phyloP scores from a whole-genome alignment of 2,888 invertebrate species.

The Acanthopleura granulata region DNA sequence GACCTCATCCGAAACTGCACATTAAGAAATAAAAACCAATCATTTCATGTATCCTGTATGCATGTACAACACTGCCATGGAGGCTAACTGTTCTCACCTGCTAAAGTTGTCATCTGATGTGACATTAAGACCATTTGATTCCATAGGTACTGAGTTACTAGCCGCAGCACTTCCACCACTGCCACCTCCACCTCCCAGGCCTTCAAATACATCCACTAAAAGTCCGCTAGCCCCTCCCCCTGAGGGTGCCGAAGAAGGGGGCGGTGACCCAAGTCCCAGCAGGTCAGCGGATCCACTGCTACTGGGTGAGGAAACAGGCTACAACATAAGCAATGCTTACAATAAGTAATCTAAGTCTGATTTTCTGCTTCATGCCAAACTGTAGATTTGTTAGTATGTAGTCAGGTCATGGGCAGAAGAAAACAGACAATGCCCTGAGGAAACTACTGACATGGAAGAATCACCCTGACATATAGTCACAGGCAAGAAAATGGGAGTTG shows the following conservation, averaged over 20 bases:
- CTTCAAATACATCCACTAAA: conserved; percentile 91
- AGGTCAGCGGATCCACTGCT: conserved; percentile 80
- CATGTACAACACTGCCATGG: neutral
- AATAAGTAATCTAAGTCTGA: no score
- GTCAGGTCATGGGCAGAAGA: no score
- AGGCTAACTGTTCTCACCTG: conserved; percentile 75
- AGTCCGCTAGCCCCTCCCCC: conserved; percentile 35
- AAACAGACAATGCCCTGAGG: no score
- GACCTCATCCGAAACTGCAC: no score
- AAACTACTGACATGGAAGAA: no score
- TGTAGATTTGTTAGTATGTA: no score
- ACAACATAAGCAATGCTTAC: neutral
- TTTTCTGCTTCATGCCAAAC: no score
- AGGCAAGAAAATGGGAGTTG: no score
- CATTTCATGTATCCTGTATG: no score
- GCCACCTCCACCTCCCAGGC: conserved; percentile 77
- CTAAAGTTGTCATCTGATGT: conserved; percentile 83
- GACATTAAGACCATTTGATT: conserved; percentile 43
- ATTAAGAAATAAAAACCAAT: no score
- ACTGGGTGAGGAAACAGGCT: conserved; percentile 33
- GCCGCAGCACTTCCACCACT: conserved; percentile 23
- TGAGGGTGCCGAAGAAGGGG: conserved; percentile 71
- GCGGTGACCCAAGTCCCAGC: conserved; percentile 87
- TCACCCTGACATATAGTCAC: no score
- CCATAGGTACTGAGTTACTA: conserved; percentile 42